Evolutionary conservation across 2,797 vertebrate species (phyloP).

Genomic region (Phoxinus dragarum): DNA sequence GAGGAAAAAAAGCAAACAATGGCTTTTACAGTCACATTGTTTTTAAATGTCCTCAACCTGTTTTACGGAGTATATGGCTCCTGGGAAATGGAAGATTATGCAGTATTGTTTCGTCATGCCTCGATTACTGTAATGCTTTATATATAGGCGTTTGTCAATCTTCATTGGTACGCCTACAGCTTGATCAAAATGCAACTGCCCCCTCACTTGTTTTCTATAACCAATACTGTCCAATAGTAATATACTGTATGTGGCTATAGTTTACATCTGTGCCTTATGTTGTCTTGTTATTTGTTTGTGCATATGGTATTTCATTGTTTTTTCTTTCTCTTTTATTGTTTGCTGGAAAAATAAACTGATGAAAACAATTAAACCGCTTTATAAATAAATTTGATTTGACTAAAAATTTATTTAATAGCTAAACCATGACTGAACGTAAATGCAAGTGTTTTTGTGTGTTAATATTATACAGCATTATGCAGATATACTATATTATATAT

Average conservation of each 20-base stretch:
- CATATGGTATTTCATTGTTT: not conserved
- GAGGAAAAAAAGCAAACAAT: conserved; percentile 36
- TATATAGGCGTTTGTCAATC: not conserved
- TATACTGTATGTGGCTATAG: not conserved
- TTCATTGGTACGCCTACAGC: not conserved
- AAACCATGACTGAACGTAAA: not conserved
- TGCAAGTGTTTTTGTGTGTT: not conserved
- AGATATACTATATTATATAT: not conserved
- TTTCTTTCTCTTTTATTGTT: not conserved
- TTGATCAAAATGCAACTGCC: not conserved
- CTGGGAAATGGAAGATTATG: not conserved
- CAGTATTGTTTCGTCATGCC: not conserved
- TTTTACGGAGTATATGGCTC: not conserved
- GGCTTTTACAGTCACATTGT: not conserved
- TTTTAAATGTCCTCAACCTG: conserved; percentile 4
- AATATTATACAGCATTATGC: not conserved
- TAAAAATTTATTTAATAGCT: conserved; percentile 5
- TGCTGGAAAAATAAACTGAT: too few species aligned
- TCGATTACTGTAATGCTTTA: not conserved
- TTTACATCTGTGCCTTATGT: not conserved
- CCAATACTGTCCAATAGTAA: not conserved
- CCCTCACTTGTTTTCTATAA: not conserved
- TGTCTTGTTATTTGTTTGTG: not conserved
- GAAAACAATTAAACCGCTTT: not conserved
- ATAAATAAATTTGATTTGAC: not conserved